phyloP scores from a whole-genome alignment of 2,113 vertebrate genomes.

The Phrynocephalus versicolor region DNA sequence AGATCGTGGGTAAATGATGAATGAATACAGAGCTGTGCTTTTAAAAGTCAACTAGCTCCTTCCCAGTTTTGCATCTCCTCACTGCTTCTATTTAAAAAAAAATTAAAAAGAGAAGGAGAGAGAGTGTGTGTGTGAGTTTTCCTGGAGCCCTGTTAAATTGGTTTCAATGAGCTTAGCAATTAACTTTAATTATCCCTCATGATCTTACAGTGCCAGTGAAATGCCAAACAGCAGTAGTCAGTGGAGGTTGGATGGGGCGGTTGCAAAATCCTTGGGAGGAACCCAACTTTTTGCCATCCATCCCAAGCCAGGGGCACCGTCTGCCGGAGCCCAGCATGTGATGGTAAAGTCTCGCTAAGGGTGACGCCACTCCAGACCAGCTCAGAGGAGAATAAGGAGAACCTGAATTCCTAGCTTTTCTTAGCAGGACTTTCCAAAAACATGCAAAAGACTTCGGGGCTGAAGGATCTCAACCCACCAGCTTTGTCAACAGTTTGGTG shows the following conservation, averaged over 20 bases:
- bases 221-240: conserved; percentile 18
- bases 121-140: not conserved
- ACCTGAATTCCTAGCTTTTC: not conserved
- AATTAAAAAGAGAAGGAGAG: not conserved
- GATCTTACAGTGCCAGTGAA: conserved; percentile 11
- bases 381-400: not conserved
- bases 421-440: not conserved
- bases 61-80: not conserved
- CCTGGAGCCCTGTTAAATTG: conserved; percentile 26
- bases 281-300: conserved; percentile 11
- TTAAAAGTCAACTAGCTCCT: not conserved
- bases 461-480: too few species aligned
- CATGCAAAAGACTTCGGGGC: not conserved
- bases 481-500: not conserved
- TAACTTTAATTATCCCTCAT: conserved; percentile 35
- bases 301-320: conserved; percentile 18
- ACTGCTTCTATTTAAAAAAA: not conserved
- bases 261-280: conserved; percentile 31
- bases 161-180: conserved; percentile 35
- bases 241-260: conserved; percentile 4
- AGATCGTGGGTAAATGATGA: not conserved
- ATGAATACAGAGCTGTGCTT: not conserved
- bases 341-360: not conserved
- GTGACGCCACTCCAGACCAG: not conserved
- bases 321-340: not conserved